Conservation (phyloP, 2,888 invertebrate genomes). For the Clunio marinus region DNA sequence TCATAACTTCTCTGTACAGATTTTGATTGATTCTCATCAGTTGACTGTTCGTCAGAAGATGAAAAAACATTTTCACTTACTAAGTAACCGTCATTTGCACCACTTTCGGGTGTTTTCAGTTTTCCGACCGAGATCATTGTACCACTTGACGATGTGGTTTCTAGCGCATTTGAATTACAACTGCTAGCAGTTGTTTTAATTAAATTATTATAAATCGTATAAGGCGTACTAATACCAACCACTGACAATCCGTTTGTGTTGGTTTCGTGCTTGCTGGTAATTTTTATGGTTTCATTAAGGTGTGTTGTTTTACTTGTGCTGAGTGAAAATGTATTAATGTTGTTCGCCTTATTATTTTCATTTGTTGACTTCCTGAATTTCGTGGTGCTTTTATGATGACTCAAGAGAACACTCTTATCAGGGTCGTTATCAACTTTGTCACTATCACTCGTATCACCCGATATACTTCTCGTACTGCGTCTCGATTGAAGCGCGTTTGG, state of each 20-base stretch:
- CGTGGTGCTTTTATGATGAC: background rate
- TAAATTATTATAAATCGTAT: constrained; percentile 38
- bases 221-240: constrained; percentile 25
- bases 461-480: constrained; percentile 13
- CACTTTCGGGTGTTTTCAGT: constrained; percentile 40
- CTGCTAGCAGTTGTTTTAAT: constrained; percentile 37
- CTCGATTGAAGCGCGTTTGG: constrained; percentile 18
- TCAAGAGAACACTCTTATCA: constrained; percentile 5
- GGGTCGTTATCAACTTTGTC: constrained; percentile 17
- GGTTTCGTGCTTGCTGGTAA: constrained; percentile 32
- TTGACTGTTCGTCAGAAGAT: constrained; percentile 50
- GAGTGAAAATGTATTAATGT: background rate
- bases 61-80: constrained; percentile 57
- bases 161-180: constrained; percentile 35
- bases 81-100: constrained; percentile 47
- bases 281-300: constrained; percentile 38
- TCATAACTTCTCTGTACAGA: constrained; percentile 47
- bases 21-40: constrained; percentile 39
- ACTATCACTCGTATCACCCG: background rate
- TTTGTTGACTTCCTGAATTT: constrained; percentile 22
- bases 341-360: background rate
- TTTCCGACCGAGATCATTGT: constrained; percentile 44
- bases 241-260: background rate
- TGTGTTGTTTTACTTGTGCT: constrained; percentile 21
- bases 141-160: constrained; percentile 30